These are phyloP conservation scores for Glaucomys volans DNA, from an alignment of 2,113 vertebrate genomes.

Conservation along the genomic window DNA sequence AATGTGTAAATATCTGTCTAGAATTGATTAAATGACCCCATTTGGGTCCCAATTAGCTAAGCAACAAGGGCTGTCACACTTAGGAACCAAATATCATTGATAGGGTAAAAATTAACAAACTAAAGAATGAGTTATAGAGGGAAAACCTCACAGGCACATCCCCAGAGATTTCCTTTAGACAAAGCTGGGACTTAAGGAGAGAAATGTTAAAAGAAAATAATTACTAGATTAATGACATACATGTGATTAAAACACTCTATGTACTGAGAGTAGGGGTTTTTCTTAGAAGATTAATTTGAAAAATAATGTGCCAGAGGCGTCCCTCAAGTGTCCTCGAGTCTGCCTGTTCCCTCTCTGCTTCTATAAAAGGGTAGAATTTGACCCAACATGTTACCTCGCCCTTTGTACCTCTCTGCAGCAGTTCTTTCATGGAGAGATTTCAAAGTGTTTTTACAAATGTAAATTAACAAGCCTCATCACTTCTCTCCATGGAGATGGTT, in stretches of 20 bases:
- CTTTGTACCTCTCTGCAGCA: conserved; percentile 53
- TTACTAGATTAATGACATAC: conserved; percentile 56
- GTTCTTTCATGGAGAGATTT: conserved; percentile 72
- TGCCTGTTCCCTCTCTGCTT: neutral
- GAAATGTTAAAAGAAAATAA: conserved; percentile 61
- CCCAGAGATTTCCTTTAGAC: conserved; percentile 33
- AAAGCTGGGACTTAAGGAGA: conserved; percentile 41
- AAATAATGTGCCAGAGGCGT: conserved; percentile 57
- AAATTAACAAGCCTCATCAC: conserved; percentile 70
- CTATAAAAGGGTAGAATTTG: conserved; percentile 50
- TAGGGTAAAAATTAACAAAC: conserved; percentile 36
- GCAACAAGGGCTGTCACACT: neutral
- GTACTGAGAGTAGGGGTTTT: conserved; percentile 6
- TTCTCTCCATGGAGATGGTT: conserved; percentile 64
- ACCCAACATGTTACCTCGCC: conserved; percentile 19
- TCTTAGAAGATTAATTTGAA: conserved; percentile 74
- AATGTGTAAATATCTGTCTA: conserved; percentile 56
- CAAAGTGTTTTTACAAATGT: conserved; percentile 74
- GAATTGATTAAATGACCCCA: conserved; percentile 38
- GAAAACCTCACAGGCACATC: conserved; percentile 24
- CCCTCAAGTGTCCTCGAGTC: conserved; percentile 17
- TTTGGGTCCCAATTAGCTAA: conserved; percentile 7
- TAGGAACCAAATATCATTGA: neutral
- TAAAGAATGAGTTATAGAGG: neutral
- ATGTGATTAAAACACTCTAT: conserved; percentile 62